These are phyloP conservation scores for Tachysurus vachellii DNA, from an alignment of 2,113 vertebrate species.

Conservation along the genomic window DNA sequence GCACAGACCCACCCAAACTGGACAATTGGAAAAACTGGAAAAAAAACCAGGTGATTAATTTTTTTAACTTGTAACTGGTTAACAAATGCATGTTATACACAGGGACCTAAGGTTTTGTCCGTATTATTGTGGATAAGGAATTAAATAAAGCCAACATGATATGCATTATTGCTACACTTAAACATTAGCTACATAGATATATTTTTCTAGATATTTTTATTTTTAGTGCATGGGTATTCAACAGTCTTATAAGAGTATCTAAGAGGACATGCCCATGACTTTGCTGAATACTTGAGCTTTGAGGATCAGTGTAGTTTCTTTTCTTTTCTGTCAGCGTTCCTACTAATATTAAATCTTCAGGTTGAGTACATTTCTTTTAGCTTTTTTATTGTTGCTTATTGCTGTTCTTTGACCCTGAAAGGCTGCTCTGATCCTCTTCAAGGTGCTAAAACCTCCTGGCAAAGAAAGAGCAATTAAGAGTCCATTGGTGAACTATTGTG, in stretches of 20 bases:
- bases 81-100: too few species aligned
- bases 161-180: too few species aligned
- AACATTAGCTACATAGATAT: too few species aligned
- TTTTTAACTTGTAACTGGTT: too few species aligned
- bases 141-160: too few species aligned
- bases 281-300: background rate
- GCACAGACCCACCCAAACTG: too few species aligned
- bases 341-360: background rate
- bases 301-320: background rate
- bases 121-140: too few species aligned
- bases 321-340: background rate
- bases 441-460: slow-evolving; percentile 25
- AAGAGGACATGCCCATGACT: background rate
- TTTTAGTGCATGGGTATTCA: too few species aligned
- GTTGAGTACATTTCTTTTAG: background rate
- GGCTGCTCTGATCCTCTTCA: slow-evolving; percentile 1
- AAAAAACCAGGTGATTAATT: too few species aligned
- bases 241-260: background rate
- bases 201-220: too few species aligned
- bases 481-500: background rate
- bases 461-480: slow-evolving; percentile 14
- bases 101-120: too few species aligned
- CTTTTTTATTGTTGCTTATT: slow-evolving; percentile 20
- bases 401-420: slow-evolving; percentile 8
- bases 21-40: too few species aligned